Percentiles rank a stretch among this genome's conserved stretches.
Evolutionary conservation across 2,888 invertebrate genomes (phyloP).

Genomic region (Cremastobaeus sp.): DNA sequence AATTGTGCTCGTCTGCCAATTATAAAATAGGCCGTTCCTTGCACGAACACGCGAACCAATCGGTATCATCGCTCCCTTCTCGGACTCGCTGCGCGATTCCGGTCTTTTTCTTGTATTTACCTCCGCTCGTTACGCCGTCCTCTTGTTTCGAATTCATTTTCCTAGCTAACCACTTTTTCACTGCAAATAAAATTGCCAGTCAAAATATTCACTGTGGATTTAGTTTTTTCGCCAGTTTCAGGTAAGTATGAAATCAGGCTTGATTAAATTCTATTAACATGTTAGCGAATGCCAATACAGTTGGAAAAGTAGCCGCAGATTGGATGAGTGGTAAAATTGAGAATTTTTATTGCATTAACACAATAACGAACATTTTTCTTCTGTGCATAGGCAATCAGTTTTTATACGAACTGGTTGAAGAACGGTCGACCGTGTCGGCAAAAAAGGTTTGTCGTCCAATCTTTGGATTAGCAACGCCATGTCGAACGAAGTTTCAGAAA

Average conservation of each 20-base stretch:
- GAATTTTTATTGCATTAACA: slow-evolving; percentile 9
- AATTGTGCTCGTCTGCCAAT: slow-evolving; percentile 75
- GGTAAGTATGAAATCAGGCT: too few species aligned
- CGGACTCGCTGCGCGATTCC: slow-evolving; percentile 59
- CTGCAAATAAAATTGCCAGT: slow-evolving; percentile 50
- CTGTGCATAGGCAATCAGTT: slow-evolving; percentile 36
- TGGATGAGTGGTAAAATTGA: too few species aligned
- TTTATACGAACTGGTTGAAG: slow-evolving; percentile 4
- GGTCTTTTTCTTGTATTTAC: slow-evolving; percentile 49
- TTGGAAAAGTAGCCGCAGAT: too few species aligned
- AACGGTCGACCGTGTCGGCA: slow-evolving; percentile 18
- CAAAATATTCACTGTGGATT: too few species aligned
- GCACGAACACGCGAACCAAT: slow-evolving; percentile 72
- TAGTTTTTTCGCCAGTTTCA: too few species aligned
- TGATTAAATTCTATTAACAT: too few species aligned
- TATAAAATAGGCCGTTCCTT: slow-evolving; percentile 71
- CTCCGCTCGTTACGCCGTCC: slow-evolving; percentile 18
- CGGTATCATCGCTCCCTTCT: slow-evolving; percentile 67
- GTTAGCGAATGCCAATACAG: too few species aligned
- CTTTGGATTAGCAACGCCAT: slow-evolving; percentile 63
- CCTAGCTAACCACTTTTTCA: slow-evolving; percentile 49
- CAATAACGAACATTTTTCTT: slow-evolving; percentile 30
- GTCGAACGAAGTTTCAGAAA: slow-evolving; percentile 40
- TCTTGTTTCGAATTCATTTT: slow-evolving; percentile 40
- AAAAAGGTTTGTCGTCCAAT: slow-evolving; percentile 62